These are phyloP conservation scores for Ploceus nigricollis DNA, from an alignment of 2,113 vertebrate genomes.

Conservation along the genomic window DNA sequence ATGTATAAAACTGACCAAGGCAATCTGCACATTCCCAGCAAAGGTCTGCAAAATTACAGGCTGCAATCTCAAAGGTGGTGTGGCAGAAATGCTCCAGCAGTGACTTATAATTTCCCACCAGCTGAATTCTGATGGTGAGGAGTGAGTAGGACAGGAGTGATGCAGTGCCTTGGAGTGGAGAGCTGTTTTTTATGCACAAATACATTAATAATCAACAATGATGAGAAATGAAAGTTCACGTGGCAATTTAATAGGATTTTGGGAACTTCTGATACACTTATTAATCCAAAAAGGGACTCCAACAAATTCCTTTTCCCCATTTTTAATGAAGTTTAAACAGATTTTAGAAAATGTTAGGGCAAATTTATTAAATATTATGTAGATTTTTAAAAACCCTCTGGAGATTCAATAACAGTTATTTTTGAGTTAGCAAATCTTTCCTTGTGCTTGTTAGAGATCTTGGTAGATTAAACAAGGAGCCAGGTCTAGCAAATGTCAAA, in stretches of 20 bases:
- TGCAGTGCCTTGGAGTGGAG: not conserved
- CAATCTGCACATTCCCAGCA: not conserved
- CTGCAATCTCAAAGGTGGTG: not conserved
- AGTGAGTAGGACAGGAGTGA: not conserved
- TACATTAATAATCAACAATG: constrained; percentile 4
- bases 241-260: constrained; percentile 43
- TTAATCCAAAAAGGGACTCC: not conserved
- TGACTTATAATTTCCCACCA: not conserved
- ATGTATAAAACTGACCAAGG: not conserved
- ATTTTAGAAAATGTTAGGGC: constrained; percentile 24
- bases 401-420: constrained; percentile 44
- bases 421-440: constrained; percentile 44
- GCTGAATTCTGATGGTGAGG: not conserved
- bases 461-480: constrained; percentile 47
- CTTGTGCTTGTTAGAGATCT: constrained; percentile 3
- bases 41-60: constrained; percentile 18
- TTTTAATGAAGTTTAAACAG: constrained; percentile 56
- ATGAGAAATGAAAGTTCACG: constrained; percentile 14
- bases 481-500: constrained; percentile 36
- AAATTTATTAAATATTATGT: constrained; percentile 60
- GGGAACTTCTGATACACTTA: constrained; percentile 4
- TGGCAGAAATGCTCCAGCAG: not conserved
- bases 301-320: not conserved
- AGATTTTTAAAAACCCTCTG: constrained; percentile 48
- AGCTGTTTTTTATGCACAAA: constrained; percentile 21